Percentiles rank a stretch among this genome's conserved stretches.
Conservation (phyloP, 2,888 invertebrate species). For the Strigamia maritima region DNA sequence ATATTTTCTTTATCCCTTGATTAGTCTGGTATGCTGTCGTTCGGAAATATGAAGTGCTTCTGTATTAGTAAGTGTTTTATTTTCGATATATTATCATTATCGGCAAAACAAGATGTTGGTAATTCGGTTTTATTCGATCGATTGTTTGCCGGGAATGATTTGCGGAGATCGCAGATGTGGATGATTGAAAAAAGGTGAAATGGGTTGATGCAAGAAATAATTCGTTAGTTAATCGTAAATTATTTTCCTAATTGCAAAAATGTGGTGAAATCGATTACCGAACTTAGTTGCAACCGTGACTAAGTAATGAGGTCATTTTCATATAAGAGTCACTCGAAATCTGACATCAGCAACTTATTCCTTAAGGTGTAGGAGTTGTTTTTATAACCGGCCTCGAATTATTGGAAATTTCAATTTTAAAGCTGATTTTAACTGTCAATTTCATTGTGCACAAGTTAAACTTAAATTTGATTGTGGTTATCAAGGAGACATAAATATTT, state of each 20-base stretch:
- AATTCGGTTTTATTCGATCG: not conserved
- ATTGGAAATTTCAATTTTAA: not conserved
- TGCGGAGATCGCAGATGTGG: not conserved
- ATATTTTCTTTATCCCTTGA: slow-evolving; percentile 24
- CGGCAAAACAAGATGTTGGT: not conserved
- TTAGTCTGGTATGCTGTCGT: not conserved
- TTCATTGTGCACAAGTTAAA: too few relatives aligned
- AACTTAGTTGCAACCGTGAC: not conserved
- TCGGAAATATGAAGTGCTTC: slow-evolving; percentile 31
- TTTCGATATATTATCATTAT: not conserved
- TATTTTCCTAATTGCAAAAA: not conserved
- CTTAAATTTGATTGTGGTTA: too few relatives aligned
- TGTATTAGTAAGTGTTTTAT: not conserved
- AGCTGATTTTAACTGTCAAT: not conserved
- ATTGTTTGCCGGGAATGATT: not conserved
- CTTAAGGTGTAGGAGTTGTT: slow-evolving; percentile 7
- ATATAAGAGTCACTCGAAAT: not conserved
- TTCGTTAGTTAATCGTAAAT: not conserved
- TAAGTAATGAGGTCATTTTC: slow-evolving; percentile 22
- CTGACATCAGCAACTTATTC: not conserved
- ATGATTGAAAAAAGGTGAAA: slow-evolving; percentile 1
- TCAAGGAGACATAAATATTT: too few relatives aligned
- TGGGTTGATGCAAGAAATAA: not conserved
- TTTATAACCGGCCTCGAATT: slow-evolving; percentile 4
- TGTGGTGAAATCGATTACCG: not conserved